phyloP scores from a whole-genome alignment of 2,797 vertebrate species.

The Lagodon rhomboides region DNA sequence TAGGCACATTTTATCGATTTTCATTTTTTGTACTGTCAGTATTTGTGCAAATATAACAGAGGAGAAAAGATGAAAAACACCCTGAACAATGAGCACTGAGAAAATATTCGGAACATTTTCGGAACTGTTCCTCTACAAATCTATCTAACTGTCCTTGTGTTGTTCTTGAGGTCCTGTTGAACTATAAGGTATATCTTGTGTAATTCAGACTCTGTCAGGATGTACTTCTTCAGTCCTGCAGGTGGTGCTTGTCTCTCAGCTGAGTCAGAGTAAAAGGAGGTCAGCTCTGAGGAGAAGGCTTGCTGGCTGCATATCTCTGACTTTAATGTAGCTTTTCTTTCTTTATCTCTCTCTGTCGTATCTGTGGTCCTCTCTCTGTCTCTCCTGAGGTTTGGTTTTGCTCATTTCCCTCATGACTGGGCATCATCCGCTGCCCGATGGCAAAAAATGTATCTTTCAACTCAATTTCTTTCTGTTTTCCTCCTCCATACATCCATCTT shows the following conservation, averaged over 20 bases:
- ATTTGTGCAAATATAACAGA: background rate
- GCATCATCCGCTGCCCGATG: constrained; percentile 15
- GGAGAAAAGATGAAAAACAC: background rate
- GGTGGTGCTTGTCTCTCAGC: constrained; percentile 59
- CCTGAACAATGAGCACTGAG: background rate
- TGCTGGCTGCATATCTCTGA: constrained; percentile 20
- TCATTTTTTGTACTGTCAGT: background rate
- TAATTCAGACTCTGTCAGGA: background rate
- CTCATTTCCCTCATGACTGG: constrained; percentile 25
- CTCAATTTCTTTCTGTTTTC: background rate
- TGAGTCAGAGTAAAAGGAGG: constrained; percentile 61
- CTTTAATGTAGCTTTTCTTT: constrained; percentile 4
- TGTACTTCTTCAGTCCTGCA: constrained; percentile 22
- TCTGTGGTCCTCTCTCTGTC: constrained; percentile 22
- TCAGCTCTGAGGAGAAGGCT: constrained; percentile 52
- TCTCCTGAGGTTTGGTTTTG: constrained; percentile 21
- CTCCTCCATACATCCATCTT: constrained; percentile 9
- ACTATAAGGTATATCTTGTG: background rate
- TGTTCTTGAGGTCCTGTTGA: background rate
- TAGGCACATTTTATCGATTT: background rate
- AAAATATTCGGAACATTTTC: background rate
- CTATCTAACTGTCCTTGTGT: background rate
- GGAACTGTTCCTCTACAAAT: background rate
- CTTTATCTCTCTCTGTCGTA: constrained; percentile 13
- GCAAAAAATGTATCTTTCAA: constrained; percentile 21